Evolutionary conservation across 2,797 vertebrate genomes (phyloP).

Genomic region (Gymnodraco acuticeps): DNA sequence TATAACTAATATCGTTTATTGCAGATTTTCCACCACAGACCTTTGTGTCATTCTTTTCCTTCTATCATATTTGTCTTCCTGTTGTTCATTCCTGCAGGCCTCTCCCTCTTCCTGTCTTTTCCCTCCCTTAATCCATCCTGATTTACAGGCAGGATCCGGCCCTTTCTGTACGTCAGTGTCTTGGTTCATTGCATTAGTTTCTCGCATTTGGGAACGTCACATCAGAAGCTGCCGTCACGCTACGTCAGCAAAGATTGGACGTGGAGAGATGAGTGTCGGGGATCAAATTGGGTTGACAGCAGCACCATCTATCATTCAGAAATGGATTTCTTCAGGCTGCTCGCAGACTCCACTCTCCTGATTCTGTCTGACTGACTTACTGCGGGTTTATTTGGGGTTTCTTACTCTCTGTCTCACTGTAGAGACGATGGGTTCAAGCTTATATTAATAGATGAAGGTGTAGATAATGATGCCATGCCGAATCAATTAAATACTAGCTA

Average conservation of each 20-base stretch:
- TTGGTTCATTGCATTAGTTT: not conserved
- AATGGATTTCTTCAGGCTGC: not conserved
- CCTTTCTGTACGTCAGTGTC: not conserved
- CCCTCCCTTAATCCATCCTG: not conserved
- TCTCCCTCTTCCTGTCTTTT: conserved; percentile 4
- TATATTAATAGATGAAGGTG: not conserved
- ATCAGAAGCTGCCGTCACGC: conserved; percentile 14
- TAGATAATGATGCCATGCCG: not conserved
- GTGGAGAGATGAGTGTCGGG: not conserved
- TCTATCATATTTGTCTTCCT: not conserved
- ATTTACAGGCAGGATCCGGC: conserved; percentile 2
- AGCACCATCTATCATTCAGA: not conserved
- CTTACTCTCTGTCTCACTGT: not conserved
- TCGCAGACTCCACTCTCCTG: not conserved
- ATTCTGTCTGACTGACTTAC: not conserved
- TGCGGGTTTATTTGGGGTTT: not conserved
- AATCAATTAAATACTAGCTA: not conserved
- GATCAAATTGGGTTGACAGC: not conserved
- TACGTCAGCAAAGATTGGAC: conserved; percentile 5
- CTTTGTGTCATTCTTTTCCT: not conserved
- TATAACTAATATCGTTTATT: too few species aligned
- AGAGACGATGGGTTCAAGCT: not conserved
- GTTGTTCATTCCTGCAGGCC: not conserved
- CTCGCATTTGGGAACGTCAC: not conserved
- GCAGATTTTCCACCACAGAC: too few species aligned